phyloP scores from a whole-genome alignment of 2,113 vertebrate species.

The Lepidothrix coronata region DNA sequence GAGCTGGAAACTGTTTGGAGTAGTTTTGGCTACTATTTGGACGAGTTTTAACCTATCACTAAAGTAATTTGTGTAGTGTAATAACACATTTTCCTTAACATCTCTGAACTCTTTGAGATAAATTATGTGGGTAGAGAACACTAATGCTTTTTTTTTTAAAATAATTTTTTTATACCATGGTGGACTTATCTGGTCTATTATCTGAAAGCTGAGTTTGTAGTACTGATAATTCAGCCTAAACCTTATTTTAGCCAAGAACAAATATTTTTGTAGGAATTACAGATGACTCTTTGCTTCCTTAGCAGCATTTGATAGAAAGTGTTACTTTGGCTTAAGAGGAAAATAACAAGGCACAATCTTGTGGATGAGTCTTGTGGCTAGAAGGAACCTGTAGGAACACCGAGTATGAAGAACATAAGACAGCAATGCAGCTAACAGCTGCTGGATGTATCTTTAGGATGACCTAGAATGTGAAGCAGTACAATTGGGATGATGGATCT shows the following conservation, averaged over 20 bases:
- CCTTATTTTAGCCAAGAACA: not conserved
- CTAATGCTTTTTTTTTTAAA: fast-evolving
- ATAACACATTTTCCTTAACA: not conserved
- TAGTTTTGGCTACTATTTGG: not conserved
- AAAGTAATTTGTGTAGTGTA: not conserved
- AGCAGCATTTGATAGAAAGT: not conserved
- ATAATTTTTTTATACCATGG: not conserved
- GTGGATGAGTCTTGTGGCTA: not conserved
- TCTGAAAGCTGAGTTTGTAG: not conserved
- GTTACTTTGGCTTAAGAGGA: not conserved
- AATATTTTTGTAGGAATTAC: not conserved
- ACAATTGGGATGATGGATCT: not conserved
- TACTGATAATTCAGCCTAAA: not conserved
- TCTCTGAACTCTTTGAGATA: not conserved
- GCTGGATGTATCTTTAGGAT: not conserved
- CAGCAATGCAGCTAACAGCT: not conserved
- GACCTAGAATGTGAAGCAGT: not conserved
- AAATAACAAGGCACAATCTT: not conserved
- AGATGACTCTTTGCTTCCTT: not conserved
- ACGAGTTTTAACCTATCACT: not conserved
- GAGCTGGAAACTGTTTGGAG: not conserved
- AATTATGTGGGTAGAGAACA: not conserved
- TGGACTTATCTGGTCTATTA: not conserved
- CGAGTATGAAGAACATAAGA: not conserved
- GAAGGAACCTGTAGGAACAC: not conserved